Conservation (phyloP, 1,140 invertebrate species). For the Ceratina calcarata region DNA sequence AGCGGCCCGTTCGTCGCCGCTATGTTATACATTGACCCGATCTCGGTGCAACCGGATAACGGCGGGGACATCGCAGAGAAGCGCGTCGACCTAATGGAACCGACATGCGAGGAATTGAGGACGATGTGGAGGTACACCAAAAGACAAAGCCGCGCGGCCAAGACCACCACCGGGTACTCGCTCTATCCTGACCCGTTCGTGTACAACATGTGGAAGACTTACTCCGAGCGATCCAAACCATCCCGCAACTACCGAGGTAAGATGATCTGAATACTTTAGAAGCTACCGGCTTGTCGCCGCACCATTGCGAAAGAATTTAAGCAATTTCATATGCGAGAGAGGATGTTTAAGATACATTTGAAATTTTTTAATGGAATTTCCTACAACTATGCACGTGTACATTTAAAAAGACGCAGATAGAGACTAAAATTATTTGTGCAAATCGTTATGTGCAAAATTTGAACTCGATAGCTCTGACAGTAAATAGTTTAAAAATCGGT, state of each 20-base stretch:
- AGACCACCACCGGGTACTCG: slow-evolving; percentile 75
- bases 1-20: slow-evolving; percentile 66
- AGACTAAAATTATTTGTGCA: too few species aligned
- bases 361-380: too few species aligned
- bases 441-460: too few species aligned
- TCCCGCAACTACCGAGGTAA: slow-evolving; percentile 72
- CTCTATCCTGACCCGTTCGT: slow-evolving; percentile 87
- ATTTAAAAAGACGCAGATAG: too few species aligned
- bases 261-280: background rate
- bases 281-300: too few species aligned
- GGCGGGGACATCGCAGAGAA: slow-evolving; percentile 64
- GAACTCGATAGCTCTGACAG: too few species aligned
- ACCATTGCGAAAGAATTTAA: too few species aligned
- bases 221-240: slow-evolving; percentile 76
- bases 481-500: too few species aligned
- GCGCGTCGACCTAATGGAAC: slow-evolving; percentile 81
- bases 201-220: slow-evolving; percentile 89
- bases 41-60: slow-evolving; percentile 59
- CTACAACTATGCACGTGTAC: too few species aligned
- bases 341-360: too few species aligned
- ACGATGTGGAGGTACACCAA: slow-evolving; percentile 96
- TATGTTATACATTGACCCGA: slow-evolving; percentile 68
- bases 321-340: too few species aligned
- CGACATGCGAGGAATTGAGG: slow-evolving; percentile 91
- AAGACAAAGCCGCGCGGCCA: slow-evolving; percentile 91